Percentiles rank a stretch among this genome's conserved stretches.
These are phyloP conservation scores for Drosophila serrata DNA, from an alignment of 1,140 invertebrate genomes.

Conservation along the genomic window DNA sequence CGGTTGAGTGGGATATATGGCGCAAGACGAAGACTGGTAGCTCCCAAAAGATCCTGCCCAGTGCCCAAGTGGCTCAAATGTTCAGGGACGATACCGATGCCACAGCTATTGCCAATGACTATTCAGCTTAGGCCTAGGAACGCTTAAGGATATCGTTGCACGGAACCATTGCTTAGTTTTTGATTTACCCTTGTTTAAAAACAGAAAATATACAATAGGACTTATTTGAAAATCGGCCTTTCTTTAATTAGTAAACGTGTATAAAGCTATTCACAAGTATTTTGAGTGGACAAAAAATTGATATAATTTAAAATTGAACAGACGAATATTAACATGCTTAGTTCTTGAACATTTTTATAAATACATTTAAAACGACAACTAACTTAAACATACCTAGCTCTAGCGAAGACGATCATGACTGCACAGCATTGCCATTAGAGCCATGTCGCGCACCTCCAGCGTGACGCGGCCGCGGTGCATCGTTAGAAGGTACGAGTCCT, in stretches of 20 bases:
- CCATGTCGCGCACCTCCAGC: slow-evolving; percentile 15
- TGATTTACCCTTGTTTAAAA: slow-evolving; percentile 48
- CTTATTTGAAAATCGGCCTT: slow-evolving; percentile 16
- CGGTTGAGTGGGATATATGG: slow-evolving; percentile 79
- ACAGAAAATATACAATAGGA: slow-evolving; percentile 37
- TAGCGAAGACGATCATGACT: background rate
- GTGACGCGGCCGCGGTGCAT: slow-evolving; percentile 8
- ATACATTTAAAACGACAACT: background rate
- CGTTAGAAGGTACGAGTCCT: slow-evolving; percentile 10
- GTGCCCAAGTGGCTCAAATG: slow-evolving; percentile 74
- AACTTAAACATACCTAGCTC: background rate
- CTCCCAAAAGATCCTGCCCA: slow-evolving; percentile 70
- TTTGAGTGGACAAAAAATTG: background rate
- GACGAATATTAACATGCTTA: background rate
- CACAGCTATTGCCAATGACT: slow-evolving; percentile 67
- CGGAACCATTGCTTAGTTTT: slow-evolving; percentile 43
- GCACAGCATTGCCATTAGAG: slow-evolving; percentile 3
- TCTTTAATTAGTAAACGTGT: background rate
- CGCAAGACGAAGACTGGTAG: slow-evolving; percentile 79
- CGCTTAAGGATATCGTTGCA: slow-evolving; percentile 20
- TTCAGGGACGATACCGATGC: slow-evolving; percentile 65
- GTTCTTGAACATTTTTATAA: background rate
- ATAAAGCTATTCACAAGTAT: background rate
- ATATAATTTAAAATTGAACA: background rate
- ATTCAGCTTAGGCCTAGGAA: slow-evolving; percentile 42